Evolutionary conservation across 1,140 invertebrate species (phyloP).

Genomic region (Meloidogyne floridensis): DNA sequence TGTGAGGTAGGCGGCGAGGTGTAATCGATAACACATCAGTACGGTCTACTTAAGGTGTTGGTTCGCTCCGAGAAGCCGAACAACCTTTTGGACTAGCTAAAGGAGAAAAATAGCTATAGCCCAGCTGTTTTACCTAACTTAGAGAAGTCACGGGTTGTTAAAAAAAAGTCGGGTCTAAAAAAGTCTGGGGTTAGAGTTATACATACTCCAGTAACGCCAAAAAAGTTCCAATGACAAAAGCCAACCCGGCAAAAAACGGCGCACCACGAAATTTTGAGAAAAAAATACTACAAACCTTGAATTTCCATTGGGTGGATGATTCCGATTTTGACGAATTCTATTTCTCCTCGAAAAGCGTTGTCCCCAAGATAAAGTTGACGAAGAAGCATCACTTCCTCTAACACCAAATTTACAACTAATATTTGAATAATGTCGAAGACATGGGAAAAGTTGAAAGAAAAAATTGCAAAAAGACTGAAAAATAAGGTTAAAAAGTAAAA

Average conservation of each 20-base stretch:
- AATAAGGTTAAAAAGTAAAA: background rate
- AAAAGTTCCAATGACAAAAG: too few relatives aligned
- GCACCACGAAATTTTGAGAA: background rate
- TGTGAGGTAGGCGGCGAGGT: too few relatives aligned
- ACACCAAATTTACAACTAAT: constrained; percentile 80
- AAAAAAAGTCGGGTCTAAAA: too few relatives aligned
- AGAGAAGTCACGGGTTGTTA: too few relatives aligned
- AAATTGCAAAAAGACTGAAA: constrained; percentile 91
- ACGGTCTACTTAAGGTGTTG: too few relatives aligned
- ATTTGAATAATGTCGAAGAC: constrained; percentile 95
- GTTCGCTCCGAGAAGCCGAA: too few relatives aligned
- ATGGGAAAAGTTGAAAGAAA: constrained; percentile 84
- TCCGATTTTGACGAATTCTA: background rate
- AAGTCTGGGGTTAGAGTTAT: too few relatives aligned
- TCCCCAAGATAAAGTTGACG: background rate
- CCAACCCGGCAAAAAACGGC: too few relatives aligned
- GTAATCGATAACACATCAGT: too few relatives aligned
- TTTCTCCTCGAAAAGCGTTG: background rate
- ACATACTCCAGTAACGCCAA: background rate
- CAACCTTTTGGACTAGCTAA: too few relatives aligned
- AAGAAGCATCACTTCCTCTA: background rate
- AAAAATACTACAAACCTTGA: background rate
- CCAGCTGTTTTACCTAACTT: too few relatives aligned
- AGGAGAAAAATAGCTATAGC: too few relatives aligned
- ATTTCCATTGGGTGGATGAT: background rate